A percentile compares a stretch with the other conserved stretches of the same genome.
Conservation (phyloP, 1,140 invertebrate species). For the Anastrepha ludens region DNA sequence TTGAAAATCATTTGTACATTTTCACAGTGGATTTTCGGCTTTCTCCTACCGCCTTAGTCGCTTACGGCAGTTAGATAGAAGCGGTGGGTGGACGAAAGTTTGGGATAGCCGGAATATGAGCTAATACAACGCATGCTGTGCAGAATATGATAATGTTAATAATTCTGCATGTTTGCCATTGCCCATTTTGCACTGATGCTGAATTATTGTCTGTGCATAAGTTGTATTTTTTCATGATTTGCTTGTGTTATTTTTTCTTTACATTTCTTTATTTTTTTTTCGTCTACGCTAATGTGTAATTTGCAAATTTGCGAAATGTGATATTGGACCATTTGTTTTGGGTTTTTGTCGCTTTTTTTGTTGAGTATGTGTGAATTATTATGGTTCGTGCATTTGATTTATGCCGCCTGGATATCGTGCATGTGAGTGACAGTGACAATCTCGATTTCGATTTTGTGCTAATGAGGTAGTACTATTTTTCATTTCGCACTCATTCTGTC, state of each 20-base stretch:
- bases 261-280: constrained; percentile 20
- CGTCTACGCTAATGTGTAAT: constrained; percentile 54
- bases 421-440: constrained; percentile 29
- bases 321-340: constrained; percentile 66
- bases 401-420: constrained; percentile 55
- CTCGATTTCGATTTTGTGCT: not conserved
- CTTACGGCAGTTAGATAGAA: not conserved
- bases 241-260: constrained; percentile 25
- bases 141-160: constrained; percentile 68
- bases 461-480: constrained; percentile 16
- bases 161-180: constrained; percentile 54
- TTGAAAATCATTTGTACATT: constrained; percentile 71
- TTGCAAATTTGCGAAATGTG: constrained; percentile 58
- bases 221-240: constrained; percentile 61
- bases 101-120: constrained; percentile 55
- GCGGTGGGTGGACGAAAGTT: not conserved
- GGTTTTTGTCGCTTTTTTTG: not conserved
- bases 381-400: constrained; percentile 60
- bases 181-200: constrained; percentile 53
- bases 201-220: constrained; percentile 60
- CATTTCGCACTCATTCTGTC: not conserved
- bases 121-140: constrained; percentile 52
- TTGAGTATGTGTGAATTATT: constrained; percentile 29
- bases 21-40: constrained; percentile 68
- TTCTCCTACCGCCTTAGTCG: not conserved